These are phyloP conservation scores for Drosophila tropicalis DNA, from an alignment of 1,140 invertebrate species.

Conservation along the genomic window DNA sequence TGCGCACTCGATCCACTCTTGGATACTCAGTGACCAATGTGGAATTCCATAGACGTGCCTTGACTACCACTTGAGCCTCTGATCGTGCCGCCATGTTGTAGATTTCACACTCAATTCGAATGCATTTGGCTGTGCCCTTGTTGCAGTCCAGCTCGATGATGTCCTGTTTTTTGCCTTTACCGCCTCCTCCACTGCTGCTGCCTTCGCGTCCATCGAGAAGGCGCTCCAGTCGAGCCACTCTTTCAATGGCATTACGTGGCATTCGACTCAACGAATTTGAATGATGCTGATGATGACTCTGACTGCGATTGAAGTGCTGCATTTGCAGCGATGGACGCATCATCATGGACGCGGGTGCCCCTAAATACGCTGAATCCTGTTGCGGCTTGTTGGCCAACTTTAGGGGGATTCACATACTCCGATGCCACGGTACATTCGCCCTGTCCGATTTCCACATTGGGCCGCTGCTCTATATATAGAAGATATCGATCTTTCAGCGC, in stretches of 20 bases:
- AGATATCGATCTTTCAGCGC: slow-evolving; percentile 92
- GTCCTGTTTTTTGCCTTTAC: slow-evolving; percentile 87
- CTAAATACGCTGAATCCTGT: slow-evolving; percentile 28
- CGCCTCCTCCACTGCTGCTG: slow-evolving; percentile 60
- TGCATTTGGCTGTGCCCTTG: slow-evolving; percentile 91
- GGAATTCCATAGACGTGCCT: slow-evolving; percentile 94
- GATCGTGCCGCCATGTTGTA: slow-evolving; percentile 89
- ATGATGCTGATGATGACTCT: slow-evolving; percentile 26
- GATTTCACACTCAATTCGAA: slow-evolving; percentile 92
- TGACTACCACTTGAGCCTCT: slow-evolving; percentile 90
- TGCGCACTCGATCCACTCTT: slow-evolving; percentile 91
- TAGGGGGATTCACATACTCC: slow-evolving; percentile 88
- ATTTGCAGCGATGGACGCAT: slow-evolving; percentile 43
- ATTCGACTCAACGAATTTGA: slow-evolving; percentile 52
- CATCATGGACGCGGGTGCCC: slow-evolving; percentile 63
- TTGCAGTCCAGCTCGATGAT: slow-evolving; percentile 93
- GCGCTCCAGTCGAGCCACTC: slow-evolving; percentile 88
- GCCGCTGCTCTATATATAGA: slow-evolving; percentile 92
- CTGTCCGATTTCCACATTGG: slow-evolving; percentile 88
- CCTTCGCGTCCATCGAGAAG: slow-evolving; percentile 85
- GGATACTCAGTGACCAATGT: slow-evolving; percentile 95
- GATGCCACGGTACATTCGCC: slow-evolving; percentile 86
- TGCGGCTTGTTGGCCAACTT: slow-evolving; percentile 85
- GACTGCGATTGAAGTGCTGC: slow-evolving; percentile 28
- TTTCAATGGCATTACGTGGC: slow-evolving; percentile 88